Conservation (phyloP, 2,888 invertebrate species). For the Alviniconcha strummeri region DNA sequence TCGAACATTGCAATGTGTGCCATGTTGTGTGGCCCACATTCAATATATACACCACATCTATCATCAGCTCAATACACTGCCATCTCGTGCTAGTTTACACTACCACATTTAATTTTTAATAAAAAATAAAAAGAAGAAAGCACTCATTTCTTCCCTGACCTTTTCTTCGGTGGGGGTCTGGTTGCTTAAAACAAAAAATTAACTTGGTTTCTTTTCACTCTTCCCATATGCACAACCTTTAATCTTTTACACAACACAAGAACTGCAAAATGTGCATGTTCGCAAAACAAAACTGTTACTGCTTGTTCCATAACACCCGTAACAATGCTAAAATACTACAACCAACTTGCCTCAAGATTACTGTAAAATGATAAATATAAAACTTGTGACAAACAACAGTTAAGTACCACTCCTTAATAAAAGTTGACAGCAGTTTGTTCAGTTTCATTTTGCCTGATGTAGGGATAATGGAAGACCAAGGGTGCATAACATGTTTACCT, state of each 20-base stretch:
- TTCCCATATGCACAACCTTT: neutral
- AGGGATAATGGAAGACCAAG: no score
- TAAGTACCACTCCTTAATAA: no score
- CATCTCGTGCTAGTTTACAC: neutral
- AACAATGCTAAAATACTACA: neutral
- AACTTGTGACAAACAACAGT: neutral
- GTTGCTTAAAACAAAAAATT: neutral
- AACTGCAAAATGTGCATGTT: neutral
- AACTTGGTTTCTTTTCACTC: neutral
- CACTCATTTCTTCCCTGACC: constrained; percentile 5
- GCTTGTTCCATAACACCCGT: neutral
- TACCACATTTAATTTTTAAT: neutral
- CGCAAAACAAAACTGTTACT: neutral
- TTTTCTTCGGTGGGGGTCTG: neutral
- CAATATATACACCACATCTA: constrained; percentile 17
- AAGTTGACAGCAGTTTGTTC: no score
- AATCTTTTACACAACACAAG: neutral
- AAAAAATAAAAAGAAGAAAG: neutral
- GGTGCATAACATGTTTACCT: no score
- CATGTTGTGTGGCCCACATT: neutral
- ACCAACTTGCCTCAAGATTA: neutral
- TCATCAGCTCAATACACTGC: constrained; percentile 5
- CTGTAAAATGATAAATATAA: neutral
- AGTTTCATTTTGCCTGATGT: no score
- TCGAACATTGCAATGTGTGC: constrained; percentile 1